These are phyloP conservation scores for Eptesicus fuscus DNA, from an alignment of 2,113 vertebrate species.

Conservation along the genomic window DNA sequence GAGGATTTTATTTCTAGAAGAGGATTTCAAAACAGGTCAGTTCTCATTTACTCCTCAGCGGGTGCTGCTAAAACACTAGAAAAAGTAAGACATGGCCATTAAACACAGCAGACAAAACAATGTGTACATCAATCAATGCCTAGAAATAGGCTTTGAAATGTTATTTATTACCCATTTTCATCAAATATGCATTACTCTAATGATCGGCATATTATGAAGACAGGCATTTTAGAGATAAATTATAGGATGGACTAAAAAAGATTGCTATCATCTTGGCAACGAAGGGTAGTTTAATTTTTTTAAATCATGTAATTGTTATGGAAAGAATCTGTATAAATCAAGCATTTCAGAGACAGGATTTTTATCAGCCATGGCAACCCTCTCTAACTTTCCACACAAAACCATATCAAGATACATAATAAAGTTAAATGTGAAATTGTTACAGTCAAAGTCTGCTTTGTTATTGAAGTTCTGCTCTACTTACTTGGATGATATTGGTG, in stretches of 20 bases:
- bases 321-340: slow-evolving; percentile 77
- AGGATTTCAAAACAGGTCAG: slow-evolving; percentile 73
- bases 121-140: slow-evolving; percentile 72
- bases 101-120: slow-evolving; percentile 78
- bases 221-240: slow-evolving; percentile 75
- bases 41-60: slow-evolving; percentile 52
- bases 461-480: slow-evolving; percentile 50
- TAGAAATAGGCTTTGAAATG: slow-evolving; percentile 72
- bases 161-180: slow-evolving; percentile 81
- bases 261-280: slow-evolving; percentile 65
- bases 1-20: slow-evolving; percentile 57
- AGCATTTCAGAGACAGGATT: slow-evolving; percentile 72
- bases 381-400: slow-evolving; percentile 40
- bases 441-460: slow-evolving; percentile 57
- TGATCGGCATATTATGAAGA: slow-evolving; percentile 74
- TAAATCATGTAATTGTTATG: slow-evolving; percentile 76
- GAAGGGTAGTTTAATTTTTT: slow-evolving; percentile 72
- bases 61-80: neutral
- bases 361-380: slow-evolving; percentile 57
- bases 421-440: slow-evolving; percentile 63
- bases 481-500: slow-evolving; percentile 42
- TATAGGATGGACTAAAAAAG: slow-evolving; percentile 59
- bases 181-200: slow-evolving; percentile 81
- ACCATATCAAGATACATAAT: slow-evolving; percentile 48
- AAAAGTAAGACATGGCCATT: slow-evolving; percentile 53